phyloP scores from a whole-genome alignment of 2,797 vertebrate species.

The Rhyacichthys aspro region DNA sequence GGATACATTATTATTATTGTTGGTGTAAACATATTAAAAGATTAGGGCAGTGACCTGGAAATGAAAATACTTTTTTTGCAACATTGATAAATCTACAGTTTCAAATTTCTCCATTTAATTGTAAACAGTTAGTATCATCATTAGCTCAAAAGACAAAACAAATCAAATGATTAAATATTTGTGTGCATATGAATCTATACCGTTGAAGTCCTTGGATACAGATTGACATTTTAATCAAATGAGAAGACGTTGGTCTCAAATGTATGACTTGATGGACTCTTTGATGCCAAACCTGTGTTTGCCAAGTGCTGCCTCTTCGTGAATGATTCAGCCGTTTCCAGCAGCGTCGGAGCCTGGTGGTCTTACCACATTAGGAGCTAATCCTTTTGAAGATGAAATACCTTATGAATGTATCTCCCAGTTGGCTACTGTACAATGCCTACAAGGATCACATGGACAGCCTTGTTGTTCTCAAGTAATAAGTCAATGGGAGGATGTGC shows the following conservation, averaged over 20 bases:
- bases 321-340: slow-evolving; percentile 43
- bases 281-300: slow-evolving; percentile 12
- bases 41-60: too few species aligned
- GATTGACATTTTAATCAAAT: too few species aligned
- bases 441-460: slow-evolving; percentile 56
- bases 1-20: too few species aligned
- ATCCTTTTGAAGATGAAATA: slow-evolving; percentile 60
- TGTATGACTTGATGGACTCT: slow-evolving; percentile 15
- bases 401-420: slow-evolving; percentile 50
- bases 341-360: slow-evolving; percentile 21
- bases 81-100: too few species aligned
- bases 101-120: too few species aligned
- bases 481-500: slow-evolving; percentile 45
- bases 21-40: too few species aligned
- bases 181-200: too few species aligned
- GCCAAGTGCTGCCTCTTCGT: slow-evolving; percentile 26
- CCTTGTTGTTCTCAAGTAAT: slow-evolving; percentile 57
- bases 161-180: too few species aligned
- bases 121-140: too few species aligned
- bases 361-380: slow-evolving; percentile 43
- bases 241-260: slow-evolving; percentile 4
- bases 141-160: too few species aligned
- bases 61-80: too few species aligned
- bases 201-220: too few species aligned
- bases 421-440: slow-evolving; percentile 43